These are phyloP conservation scores for Chionomys nivalis DNA, from an alignment of 2,113 vertebrate genomes.

Conservation along the genomic window DNA sequence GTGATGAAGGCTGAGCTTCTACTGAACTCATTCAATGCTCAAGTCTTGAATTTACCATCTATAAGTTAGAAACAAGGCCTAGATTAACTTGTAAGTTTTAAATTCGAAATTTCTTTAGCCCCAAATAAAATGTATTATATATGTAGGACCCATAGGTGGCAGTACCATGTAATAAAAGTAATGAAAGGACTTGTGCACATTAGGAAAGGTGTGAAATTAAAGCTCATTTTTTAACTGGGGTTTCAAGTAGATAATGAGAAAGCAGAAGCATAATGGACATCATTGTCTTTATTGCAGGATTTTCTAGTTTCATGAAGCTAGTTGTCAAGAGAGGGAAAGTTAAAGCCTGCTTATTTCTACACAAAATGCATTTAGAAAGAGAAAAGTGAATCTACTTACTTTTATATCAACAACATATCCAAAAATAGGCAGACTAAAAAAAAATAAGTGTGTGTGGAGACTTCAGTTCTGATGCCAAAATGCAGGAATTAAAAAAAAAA, in stretches of 20 bases:
- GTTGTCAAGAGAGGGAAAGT: background rate
- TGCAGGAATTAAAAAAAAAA: background rate
- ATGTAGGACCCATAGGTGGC: constrained; percentile 68
- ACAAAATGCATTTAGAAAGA: background rate
- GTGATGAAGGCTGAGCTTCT: background rate
- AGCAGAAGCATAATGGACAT: constrained; percentile 1
- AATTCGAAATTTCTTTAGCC: background rate
- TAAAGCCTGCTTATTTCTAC: background rate
- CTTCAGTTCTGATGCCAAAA: background rate
- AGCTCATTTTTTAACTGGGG: background rate
- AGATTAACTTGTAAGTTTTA: background rate
- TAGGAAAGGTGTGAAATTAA: constrained; percentile 19
- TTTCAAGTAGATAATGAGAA: constrained; percentile 39
- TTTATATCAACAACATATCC: background rate
- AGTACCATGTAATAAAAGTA: constrained; percentile 73
- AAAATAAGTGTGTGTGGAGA: background rate
- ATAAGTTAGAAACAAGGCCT: background rate
- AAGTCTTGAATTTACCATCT: background rate
- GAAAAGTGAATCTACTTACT: background rate
- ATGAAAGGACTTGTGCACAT: background rate
- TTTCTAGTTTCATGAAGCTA: background rate
- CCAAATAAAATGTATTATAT: constrained; percentile 50
- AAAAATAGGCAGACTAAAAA: background rate
- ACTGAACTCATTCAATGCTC: background rate
- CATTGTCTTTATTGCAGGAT: background rate